Conservation (phyloP, 2,113 vertebrate genomes). For the Psephotus haematonotus region DNA sequence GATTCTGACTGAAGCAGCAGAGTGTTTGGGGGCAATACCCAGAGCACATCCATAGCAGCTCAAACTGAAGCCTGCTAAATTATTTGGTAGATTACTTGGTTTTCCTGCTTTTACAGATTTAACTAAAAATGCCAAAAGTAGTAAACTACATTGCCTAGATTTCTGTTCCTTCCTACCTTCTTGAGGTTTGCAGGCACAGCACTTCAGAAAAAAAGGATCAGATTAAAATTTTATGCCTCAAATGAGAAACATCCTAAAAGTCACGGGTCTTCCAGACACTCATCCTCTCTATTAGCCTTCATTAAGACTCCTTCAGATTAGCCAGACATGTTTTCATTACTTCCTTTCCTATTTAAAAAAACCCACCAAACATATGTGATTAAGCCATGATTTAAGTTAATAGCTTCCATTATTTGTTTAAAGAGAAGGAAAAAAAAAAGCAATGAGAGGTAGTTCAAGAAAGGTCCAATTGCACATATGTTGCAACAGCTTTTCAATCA, state of each 20-base stretch:
- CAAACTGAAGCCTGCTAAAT: background rate
- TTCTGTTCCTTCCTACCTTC: background rate
- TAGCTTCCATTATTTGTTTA: background rate
- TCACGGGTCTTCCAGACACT: background rate
- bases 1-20: background rate
- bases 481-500: slow-evolving; percentile 39
- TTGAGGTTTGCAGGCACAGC: background rate
- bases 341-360: background rate
- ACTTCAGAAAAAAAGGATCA: background rate
- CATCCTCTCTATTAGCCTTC: background rate
- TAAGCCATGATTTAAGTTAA: background rate
- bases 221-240: background rate
- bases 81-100: background rate
- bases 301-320: background rate
- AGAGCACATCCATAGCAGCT: background rate
- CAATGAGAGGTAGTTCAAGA: background rate
- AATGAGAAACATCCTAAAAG: background rate
- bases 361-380: background rate
- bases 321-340: background rate
- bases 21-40: background rate
- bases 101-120: background rate
- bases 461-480: background rate
- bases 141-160: background rate
- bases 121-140: background rate
- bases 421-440: background rate